phyloP scores from a whole-genome alignment of 2,888 invertebrate species.

The Dugesia japonica region DNA sequence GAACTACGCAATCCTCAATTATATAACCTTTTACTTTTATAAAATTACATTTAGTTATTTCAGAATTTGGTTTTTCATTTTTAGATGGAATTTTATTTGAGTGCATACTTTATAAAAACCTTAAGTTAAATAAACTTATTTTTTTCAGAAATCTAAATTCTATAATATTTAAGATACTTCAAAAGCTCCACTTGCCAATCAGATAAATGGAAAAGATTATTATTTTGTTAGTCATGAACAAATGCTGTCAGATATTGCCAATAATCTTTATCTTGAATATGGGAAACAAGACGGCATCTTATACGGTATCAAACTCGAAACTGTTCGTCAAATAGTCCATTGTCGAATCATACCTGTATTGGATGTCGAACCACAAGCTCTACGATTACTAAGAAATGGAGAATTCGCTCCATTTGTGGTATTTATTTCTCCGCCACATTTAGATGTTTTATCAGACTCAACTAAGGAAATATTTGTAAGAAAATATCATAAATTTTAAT shows the following conservation, averaged over 20 bases:
- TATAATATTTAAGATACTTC: too few relatives aligned
- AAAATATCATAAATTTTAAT: neutral
- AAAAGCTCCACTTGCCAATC: slow-evolving; percentile 1
- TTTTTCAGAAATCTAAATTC: too few relatives aligned
- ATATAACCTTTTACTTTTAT: too few relatives aligned
- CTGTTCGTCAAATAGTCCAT: neutral
- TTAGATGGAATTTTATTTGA: too few relatives aligned
- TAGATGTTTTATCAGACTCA: neutral
- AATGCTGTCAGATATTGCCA: neutral
- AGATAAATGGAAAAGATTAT: slow-evolving; percentile 5
- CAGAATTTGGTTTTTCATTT: too few relatives aligned
- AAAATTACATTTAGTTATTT: too few relatives aligned
- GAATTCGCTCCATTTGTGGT: slow-evolving; percentile 5
- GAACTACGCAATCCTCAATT: too few relatives aligned
- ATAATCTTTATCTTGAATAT: neutral
- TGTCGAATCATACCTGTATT: neutral
- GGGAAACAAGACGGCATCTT: neutral
- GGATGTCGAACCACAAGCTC: neutral
- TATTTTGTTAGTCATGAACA: slow-evolving; percentile 12
- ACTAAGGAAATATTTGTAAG: neutral
- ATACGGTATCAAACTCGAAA: neutral
- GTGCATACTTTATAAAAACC: too few relatives aligned
- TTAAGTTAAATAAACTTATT: too few relatives aligned
- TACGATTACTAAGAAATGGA: neutral
- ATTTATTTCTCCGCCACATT: neutral